Conservation (phyloP, 2,797 vertebrate species). For the Rhabdomys pumilio region DNA sequence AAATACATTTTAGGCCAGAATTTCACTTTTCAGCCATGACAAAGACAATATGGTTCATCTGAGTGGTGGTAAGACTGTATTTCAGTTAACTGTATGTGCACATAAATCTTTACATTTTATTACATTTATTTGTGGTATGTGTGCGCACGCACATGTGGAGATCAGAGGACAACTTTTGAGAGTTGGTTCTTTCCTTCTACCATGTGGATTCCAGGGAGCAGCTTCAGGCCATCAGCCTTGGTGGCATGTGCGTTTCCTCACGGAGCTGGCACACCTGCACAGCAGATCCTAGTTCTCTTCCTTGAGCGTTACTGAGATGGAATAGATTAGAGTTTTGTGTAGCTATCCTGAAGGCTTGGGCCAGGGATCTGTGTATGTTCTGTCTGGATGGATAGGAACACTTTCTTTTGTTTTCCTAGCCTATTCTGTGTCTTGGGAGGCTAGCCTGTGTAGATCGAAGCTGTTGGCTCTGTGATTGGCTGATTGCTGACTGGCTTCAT, state of each 20-base stretch:
- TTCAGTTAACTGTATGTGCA: not conserved
- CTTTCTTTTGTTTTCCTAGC: not conserved
- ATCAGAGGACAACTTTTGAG: not conserved
- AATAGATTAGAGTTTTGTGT: not conserved
- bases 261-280: not conserved
- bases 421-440: not conserved
- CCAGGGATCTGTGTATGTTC: not conserved
- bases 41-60: constrained; percentile 42
- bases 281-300: not conserved
- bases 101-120: not conserved
- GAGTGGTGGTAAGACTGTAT: constrained; percentile 13
- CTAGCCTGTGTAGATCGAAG: no score
- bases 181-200: not conserved
- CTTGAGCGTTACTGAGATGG: not conserved
- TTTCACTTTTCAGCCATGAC: constrained; percentile 31
- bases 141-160: not conserved
- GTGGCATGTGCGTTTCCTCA: not conserved
- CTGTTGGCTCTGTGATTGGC: not conserved
- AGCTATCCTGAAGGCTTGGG: not conserved
- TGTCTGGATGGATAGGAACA: not conserved
- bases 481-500: not conserved
- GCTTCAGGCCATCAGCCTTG: not conserved
- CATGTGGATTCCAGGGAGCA: not conserved
- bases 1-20: constrained; percentile 17
- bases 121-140: not conserved